Evolutionary conservation across 2,888 invertebrate species (phyloP).

Genomic region (Mycogona germanica): DNA sequence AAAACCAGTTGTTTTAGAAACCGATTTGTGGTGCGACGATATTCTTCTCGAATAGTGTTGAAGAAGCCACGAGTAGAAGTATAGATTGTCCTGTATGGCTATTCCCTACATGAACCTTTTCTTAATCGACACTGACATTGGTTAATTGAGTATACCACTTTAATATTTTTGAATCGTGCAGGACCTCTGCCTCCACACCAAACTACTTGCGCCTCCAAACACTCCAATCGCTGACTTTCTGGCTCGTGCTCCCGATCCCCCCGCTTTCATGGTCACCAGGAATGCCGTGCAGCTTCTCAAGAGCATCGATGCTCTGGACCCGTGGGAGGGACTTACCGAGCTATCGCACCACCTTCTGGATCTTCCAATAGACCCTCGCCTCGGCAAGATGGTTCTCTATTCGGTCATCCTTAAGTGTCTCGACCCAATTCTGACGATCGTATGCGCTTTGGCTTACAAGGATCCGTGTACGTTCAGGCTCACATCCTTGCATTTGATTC

Average conservation of each 20-base stretch:
- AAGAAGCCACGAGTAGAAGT: too few species aligned
- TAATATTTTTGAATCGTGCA: constrained; percentile 39
- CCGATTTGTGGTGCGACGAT: too few species aligned
- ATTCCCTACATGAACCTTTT: too few species aligned
- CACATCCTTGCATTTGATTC: constrained; percentile 30
- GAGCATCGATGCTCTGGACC: constrained; percentile 71
- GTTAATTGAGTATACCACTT: too few species aligned
- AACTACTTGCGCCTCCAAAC: constrained; percentile 61
- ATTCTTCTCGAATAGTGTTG: too few species aligned
- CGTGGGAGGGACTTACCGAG: constrained; percentile 73
- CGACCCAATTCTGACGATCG: constrained; percentile 83
- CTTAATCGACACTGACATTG: too few species aligned
- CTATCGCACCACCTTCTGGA: constrained; percentile 82
- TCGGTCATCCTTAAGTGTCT: constrained; percentile 81
- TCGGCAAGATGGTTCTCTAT: constrained; percentile 85
- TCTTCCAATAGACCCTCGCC: constrained; percentile 77
- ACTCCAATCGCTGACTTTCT: constrained; percentile 72
- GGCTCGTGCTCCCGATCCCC: constrained; percentile 72
- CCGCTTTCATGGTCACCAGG: constrained; percentile 58
- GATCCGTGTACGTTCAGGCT: constrained; percentile 40
- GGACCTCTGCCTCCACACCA: constrained; percentile 75
- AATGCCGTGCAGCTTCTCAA: constrained; percentile 52
- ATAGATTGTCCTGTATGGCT: too few species aligned
- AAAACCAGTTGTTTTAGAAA: too few species aligned
- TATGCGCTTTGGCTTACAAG: constrained; percentile 66